A percentile compares a stretch with the other conserved stretches of the same genome.
Evolutionary conservation across 64 coral and sea anemone genomes (phyloP).

Genomic region (Trachythela sp.): DNA sequence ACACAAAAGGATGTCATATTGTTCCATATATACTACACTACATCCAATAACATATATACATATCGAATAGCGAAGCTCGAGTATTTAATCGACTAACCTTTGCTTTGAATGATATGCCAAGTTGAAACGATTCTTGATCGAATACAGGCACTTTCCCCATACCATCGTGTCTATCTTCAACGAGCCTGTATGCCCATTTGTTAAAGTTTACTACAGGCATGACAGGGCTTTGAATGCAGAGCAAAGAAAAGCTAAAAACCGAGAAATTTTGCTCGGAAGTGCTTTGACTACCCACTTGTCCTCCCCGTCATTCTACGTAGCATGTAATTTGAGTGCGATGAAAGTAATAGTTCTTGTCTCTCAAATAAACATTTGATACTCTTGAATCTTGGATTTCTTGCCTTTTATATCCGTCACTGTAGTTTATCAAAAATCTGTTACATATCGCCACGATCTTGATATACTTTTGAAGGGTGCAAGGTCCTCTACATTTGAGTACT

Average conservation of each 20-base stretch:
- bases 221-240: not conserved
- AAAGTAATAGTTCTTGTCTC: not conserved
- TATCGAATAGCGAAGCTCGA: not conserved
- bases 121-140: constrained; percentile 16
- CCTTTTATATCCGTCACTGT: not conserved
- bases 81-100: not conserved
- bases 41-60: not conserved
- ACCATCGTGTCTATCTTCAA: not conserved
- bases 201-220: not conserved
- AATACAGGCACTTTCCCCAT: constrained; percentile 14
- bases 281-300: not conserved
- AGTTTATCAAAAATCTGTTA: not conserved
- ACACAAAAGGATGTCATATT: not conserved
- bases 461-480: not conserved
- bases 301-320: not conserved
- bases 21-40: not conserved
- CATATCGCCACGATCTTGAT: not conserved
- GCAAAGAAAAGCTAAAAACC: not conserved
- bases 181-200: not conserved
- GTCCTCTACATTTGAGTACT: not conserved
- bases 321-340: not conserved
- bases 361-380: not conserved
- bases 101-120: constrained; percentile 12
- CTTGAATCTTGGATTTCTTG: not conserved
- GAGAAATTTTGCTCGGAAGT: not conserved